A percentile compares a stretch with the other conserved stretches of the same genome.
Conservation (phyloP, 2,113 vertebrate species). For the Thinocorus orbignyianus region DNA sequence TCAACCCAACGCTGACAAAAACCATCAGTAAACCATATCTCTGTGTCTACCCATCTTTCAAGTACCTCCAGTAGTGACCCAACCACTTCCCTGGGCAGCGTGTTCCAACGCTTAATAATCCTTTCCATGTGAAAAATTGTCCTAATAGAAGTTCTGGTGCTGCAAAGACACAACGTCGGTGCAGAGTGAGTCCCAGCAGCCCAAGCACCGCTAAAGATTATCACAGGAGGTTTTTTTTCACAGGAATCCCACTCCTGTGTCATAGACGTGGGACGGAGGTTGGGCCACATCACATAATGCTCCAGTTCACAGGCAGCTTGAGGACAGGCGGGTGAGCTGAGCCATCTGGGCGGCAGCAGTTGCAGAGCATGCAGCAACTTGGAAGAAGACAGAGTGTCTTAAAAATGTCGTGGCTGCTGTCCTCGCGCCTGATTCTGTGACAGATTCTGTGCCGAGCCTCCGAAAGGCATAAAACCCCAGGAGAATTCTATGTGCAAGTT, state of each 20-base stretch:
- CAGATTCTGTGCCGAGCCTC: neutral
- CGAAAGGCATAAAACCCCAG: neutral
- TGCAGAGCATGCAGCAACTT: neutral
- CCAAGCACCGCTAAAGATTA: neutral
- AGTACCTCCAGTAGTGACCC: too few species aligned
- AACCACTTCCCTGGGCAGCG: too few species aligned
- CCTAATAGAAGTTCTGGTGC: neutral
- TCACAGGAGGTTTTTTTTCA: accelerated
- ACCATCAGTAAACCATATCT: too few species aligned
- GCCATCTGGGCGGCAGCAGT: neutral
- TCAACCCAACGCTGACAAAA: too few species aligned
- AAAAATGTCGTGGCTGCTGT: neutral
- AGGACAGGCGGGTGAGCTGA: neutral
- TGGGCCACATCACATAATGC: accelerated
- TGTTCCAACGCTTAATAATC: too few species aligned
- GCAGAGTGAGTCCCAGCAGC: accelerated
- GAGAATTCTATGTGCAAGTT: neutral
- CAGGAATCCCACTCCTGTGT: neutral
- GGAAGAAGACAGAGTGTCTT: neutral
- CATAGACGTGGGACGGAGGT: accelerated
- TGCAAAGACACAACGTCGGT: accelerated
- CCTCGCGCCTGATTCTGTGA: neutral
- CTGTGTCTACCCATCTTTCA: too few species aligned
- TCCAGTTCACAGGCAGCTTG: neutral
- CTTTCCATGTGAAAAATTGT: too few species aligned